Base-by-base conservation (phyloP, 2,797 vertebrate genomes). In the Cryptoblepharus egeriae region DNA sequence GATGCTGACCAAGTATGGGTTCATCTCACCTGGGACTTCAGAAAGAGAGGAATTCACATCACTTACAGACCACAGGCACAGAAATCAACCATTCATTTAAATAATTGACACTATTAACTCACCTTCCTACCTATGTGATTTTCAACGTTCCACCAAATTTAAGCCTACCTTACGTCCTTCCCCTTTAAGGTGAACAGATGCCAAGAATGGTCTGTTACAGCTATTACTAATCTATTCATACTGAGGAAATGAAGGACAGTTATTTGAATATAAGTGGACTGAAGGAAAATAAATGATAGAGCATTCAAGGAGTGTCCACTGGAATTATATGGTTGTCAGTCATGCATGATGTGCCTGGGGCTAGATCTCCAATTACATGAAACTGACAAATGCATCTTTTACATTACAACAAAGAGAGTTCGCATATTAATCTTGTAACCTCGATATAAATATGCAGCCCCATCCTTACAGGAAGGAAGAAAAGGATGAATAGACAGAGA, bases 151-250 rank as follows among this genome's bases (percentile, higher is more conserved):
- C 15, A 16, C n/a, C 18, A 39, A 28, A 79, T 58, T 65, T 42
- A 57, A 78, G 9, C 82, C 86, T 78, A 39, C 83, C 28, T 80
- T 49, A 73, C 79, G 76, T 5, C 9, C 72, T 57, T 65, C 76
- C n/a, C 28, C 6, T 81, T 88, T 85, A 87, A 92, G 87, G 87
- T 91, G 89, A 92, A 83, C 68, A 76, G 81, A 84, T 86, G 88
- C 92, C 93, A 91, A 83, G 79, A 92, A 90, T 89, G 85, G 92
- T 92, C 84, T 64, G 91, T 93, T 92, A 89, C 75, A 84, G 79
- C 86, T 87, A 57, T 87, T 89, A 84, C 83, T 77, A 90, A 89
- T 84, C 37, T 87, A 91, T 90, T 88, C 87, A 88, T 89, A 83
- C 37, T 0, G 1, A 91, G 81, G 88, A 88, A 88, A 15, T 91